Base-by-base conservation (phyloP, 2,113 vertebrate genomes). In the Sturnus vulgaris region DNA sequence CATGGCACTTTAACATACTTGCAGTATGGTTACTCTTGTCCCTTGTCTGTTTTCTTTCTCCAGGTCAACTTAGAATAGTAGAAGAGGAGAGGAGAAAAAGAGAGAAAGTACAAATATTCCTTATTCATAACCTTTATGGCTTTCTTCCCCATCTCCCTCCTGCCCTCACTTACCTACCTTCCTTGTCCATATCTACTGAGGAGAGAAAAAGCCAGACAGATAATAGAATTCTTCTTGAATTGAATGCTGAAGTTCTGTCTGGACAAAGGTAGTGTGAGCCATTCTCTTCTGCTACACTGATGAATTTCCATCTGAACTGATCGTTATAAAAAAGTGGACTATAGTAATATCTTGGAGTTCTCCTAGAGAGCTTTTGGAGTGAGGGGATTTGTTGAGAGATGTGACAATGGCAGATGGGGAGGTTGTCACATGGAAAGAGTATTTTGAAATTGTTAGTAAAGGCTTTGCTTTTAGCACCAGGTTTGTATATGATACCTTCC, bases 381-480 rank as follows among this genome's bases (percentile, higher is more conserved):
- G 24, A 56, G 18, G 52, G 16, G 11, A 49, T 85, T 70, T 65
- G 39, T 18, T 86, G 37, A 7, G 15, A 44, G 35, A 8, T 33
- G 22, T 63, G 60, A 44, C 55, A 69, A 17, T 27, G 44, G 49
- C n/a, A 55, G 17, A 1, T 30, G 11, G 55, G 23, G 18, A 40
- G 20, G n/a, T 0, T 65, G 28, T 28, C 15, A 16, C 1, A 0
- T 31, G 39, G 16, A 16, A 2, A 61, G 15, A 35, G 2, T 16
- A 21, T 69, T 82, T 33, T 47, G 56, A 27, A 10, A 47, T 39
- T 3, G n/a, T 44, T 35, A 72, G 27, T 9, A 27, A 63, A 88
- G 33, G 40, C 24, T 88, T 46, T 39, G 20, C 37, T 89, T 55
- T 59, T 11, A 76, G n/a, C 64, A n/a, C 11, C 30, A 64, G 31